Percentiles rank a stretch among this genome's conserved stretches.
These are phyloP conservation scores for Tenebrio molitor DNA, from an alignment of 1,140 invertebrate genomes.

Conservation along the genomic window DNA sequence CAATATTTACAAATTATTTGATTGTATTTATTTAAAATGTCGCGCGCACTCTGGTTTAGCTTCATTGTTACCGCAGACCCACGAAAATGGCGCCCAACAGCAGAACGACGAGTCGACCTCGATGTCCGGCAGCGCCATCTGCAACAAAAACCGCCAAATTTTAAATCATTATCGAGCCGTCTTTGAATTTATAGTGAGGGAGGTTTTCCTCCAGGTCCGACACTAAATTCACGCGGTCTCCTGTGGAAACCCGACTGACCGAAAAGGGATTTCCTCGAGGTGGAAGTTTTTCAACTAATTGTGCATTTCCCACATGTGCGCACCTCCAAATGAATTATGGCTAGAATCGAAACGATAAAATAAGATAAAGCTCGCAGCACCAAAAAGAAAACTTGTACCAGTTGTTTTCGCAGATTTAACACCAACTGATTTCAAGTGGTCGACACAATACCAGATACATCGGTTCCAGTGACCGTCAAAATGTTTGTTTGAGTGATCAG, in stretches of 20 bases:
- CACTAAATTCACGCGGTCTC: not conserved
- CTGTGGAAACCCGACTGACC: not conserved
- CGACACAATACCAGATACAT: too few species aligned
- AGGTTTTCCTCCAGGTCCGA: not conserved
- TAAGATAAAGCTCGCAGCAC: too few species aligned
- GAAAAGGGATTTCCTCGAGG: not conserved
- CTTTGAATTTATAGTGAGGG: not conserved
- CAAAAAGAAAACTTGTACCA: too few species aligned
- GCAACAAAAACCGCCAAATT: slow-evolving; percentile 29
- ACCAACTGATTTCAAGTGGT: too few species aligned
- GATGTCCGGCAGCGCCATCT: not conserved
- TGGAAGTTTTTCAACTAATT: not conserved
- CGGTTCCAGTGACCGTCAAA: too few species aligned
- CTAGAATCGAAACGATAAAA: too few species aligned
- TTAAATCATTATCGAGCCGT: not conserved
- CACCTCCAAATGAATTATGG: too few species aligned
- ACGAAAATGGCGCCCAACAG: not conserved
- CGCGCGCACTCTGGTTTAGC: slow-evolving; percentile 32
- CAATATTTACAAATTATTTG: slow-evolving; percentile 39
- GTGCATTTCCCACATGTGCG: not conserved
- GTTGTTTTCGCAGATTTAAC: too few species aligned
- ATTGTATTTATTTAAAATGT: slow-evolving; percentile 27
- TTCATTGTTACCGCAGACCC: slow-evolving; percentile 41
- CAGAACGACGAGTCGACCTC: not conserved
- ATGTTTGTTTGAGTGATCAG: too few species aligned